phyloP scores from a whole-genome alignment of 2,113 vertebrate genomes.

The Corythoichthys intestinalis region DNA sequence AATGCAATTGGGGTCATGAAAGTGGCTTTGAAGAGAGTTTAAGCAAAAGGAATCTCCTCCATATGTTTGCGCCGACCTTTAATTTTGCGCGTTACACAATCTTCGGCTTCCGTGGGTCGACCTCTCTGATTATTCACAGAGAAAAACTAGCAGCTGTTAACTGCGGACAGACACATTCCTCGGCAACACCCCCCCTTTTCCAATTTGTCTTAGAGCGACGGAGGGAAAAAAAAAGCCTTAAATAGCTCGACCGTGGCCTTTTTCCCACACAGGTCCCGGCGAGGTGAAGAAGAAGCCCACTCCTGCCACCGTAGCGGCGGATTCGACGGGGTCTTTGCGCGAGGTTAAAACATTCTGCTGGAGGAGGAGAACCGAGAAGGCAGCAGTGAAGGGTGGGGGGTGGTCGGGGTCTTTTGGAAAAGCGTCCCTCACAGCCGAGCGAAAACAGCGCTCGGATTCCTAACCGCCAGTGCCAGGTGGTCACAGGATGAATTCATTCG shows the following conservation, averaged over 20 bases:
- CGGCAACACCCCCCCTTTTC: constrained; percentile 66
- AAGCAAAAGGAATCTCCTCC: constrained; percentile 26
- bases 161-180: constrained; percentile 65
- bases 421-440: constrained; percentile 67
- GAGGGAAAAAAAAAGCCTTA: constrained; percentile 51
- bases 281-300: constrained; percentile 68
- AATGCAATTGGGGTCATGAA: constrained; percentile 73
- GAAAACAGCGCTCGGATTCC: constrained; percentile 64
- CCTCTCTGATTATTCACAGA: constrained; percentile 67
- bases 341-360: constrained; percentile 69
- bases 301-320: constrained; percentile 68
- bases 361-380: constrained; percentile 58
- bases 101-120: constrained; percentile 59
- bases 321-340: constrained; percentile 59
- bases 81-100: constrained; percentile 66
- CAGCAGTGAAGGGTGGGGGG: constrained; percentile 50
- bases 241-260: constrained; percentile 57
- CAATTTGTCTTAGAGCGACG: constrained; percentile 70
- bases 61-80: constrained; percentile 69
- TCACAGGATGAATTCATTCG: constrained; percentile 70
- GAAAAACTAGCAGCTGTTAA: constrained; percentile 64
- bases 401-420: constrained; percentile 63
- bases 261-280: constrained; percentile 69
- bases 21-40: constrained; percentile 63
- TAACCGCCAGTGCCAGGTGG: constrained; percentile 69